Base-by-base conservation (phyloP, 2,888 invertebrate genomes). In the Auanema freiburgensis region DNA sequence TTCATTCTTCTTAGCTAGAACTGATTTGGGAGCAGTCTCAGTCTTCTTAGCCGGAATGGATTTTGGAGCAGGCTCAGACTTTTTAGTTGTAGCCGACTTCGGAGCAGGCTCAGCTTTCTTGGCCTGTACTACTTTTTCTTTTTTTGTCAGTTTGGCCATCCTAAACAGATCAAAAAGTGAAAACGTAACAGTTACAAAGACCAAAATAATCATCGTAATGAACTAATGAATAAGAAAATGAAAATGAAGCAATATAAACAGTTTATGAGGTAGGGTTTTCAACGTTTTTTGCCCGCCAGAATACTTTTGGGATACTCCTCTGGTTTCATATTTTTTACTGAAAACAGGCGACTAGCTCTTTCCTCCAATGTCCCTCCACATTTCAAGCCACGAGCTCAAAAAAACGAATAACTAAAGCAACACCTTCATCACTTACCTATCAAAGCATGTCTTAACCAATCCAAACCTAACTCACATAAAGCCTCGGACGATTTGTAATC, bases 311-410 rank as follows among this genome's bases (percentile, higher is more conserved):
- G 78, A 52, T 71, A 79, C 14, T 77, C 54, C 2, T 59, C 49
- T 12, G 69, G 67, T 4, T 60, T 42, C 24, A 79, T 54, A 18
- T 72, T 77, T 57, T 77, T 78, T 25, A 80, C 72, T 8, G 66
- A 69, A 66, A 77, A 87, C 41, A 87, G 78, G 59, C 87, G 79
- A 43, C 83, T 76, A 2, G 86, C 86, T 50, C 87, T 72, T 70
- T 87, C 84, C 25, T 81, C 62, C 12, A 87, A 69, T 0, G 84
- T 84, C 23, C 87, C 87, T 16, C 87, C 87, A 80, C 87, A 87
- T 74, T 87, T 87, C n/a, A 87, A 73, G 8, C 86, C 85, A 16
- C 84, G 80, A 5, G 67, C 72, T 78, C 63, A 58, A 72, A 59
- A 12, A 57, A 21, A 11, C n/a, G 41, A 16, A 57, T 43, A 21